Base-by-base conservation (phyloP, 2,888 invertebrate genomes). In the Crocallis elinguaria region DNA sequence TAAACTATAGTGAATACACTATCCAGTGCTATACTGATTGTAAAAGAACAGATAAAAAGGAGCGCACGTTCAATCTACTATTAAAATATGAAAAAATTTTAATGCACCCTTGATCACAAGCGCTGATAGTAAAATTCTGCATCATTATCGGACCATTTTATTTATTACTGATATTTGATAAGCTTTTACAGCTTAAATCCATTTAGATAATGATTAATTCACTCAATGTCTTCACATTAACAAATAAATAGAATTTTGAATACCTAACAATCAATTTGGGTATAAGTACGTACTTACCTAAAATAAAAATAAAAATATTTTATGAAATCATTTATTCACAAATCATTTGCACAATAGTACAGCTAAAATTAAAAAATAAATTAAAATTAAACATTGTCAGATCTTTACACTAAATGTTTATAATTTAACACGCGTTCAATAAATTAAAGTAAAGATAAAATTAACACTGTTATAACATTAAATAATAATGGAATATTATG, bases 301-400 rank as follows among this genome's bases (percentile, higher is more conserved):
- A 35, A 17, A 7, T n/a, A 33, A 3, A 36, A 8, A 42, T 19
- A 27, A 29, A 9, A 43, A 12, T 23, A 23, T 23, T 41, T 49
- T 8, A 27, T 44, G 42, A 39, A 27, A 37, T 51, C 50, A 35
- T 64, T 57, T 58, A 64, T 54, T 64, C 57, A 64, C 64, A 56
- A 56, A 44, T 48, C 49, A 49, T 42, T 48, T 60, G 55, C 55
- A 60, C 57, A 62, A 63, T 52, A 66, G 53, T 57, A 59, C 57
- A 54, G 32, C n/a, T 44, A 46, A 36, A 55, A 29, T 19, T 45
- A 21, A 57, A n/a, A 39, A 57, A 60, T 59, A 60, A 62, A 57
- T 57, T 54, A 55, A 51, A 27, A 37, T 6, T 25, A 44, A 23
- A 30, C 14, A 11, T 41, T 36, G 43, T 51, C 59, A 60, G 45